Conservation (phyloP, 2,797 vertebrate species). For the Hyperoplus immaculatus region DNA sequence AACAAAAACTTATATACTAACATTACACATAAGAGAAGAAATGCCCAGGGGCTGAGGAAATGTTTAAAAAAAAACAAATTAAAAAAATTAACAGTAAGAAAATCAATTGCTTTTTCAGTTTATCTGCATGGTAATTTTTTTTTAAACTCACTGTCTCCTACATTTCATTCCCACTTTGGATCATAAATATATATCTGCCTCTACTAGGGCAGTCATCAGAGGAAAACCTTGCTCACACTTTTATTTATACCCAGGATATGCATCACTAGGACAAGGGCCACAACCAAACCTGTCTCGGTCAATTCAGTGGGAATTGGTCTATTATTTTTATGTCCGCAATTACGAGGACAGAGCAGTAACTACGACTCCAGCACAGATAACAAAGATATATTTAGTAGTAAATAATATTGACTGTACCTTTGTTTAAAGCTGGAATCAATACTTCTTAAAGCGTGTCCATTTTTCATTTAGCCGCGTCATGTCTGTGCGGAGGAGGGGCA, state of each 20-base stretch:
- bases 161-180: slow-evolving; percentile 50
- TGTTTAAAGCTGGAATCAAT: slow-evolving; percentile 92
- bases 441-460: slow-evolving; percentile 91
- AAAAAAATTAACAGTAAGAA: slow-evolving; percentile 5
- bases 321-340: slow-evolving; percentile 91
- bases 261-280: slow-evolving; percentile 80
- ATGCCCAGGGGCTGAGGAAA: slow-evolving; percentile 21
- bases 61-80: slow-evolving; percentile 6
- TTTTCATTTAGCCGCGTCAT: slow-evolving; percentile 90
- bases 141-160: slow-evolving; percentile 3
- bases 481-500: slow-evolving; percentile 84
- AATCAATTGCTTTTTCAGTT: slow-evolving; percentile 37
- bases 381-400: slow-evolving; percentile 92
- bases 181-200: slow-evolving; percentile 37
- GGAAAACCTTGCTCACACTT: slow-evolving; percentile 69
- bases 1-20: slow-evolving; percentile 1
- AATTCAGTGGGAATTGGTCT: slow-evolving; percentile 86
- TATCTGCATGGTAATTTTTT: not conserved
- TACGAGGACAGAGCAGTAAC: slow-evolving; percentile 86
- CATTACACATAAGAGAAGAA: slow-evolving; percentile 34
- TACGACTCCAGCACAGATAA: slow-evolving; percentile 86
- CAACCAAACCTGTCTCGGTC: slow-evolving; percentile 81
- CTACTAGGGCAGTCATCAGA: slow-evolving; percentile 49
- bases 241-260: slow-evolving; percentile 80
- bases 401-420: slow-evolving; percentile 93